Percentiles rank a stretch among this genome's conserved stretches.
Evolutionary conservation across 1,140 invertebrate genomes (phyloP).

Genomic region (Pogonognathellus flavescens): DNA sequence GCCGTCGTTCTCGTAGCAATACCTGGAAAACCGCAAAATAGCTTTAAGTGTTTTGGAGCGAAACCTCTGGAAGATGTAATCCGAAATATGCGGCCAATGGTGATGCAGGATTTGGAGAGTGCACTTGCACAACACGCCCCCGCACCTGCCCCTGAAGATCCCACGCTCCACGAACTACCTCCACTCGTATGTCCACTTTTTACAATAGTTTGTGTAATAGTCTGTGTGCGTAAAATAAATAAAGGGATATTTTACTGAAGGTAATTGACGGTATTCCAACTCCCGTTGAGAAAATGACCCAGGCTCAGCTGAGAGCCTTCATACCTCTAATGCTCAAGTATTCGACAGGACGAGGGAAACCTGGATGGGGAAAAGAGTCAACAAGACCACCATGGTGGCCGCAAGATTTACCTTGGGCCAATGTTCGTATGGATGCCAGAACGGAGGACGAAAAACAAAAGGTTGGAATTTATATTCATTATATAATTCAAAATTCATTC

Average conservation of each 20-base stretch:
- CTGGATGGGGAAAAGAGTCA: constrained; percentile 96
- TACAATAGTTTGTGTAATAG: constrained; percentile 17
- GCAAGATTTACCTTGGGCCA: constrained; percentile 86
- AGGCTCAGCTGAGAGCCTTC: constrained; percentile 95
- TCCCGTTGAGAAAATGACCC: constrained; percentile 98
- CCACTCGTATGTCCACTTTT: constrained; percentile 79
- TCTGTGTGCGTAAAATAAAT: constrained; percentile 4
- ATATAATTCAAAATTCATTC: too few relatives aligned
- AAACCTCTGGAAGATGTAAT: constrained; percentile 96
- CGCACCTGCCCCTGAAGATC: constrained; percentile 90
- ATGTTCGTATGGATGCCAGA: constrained; percentile 96
- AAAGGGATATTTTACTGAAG: constrained; percentile 28
- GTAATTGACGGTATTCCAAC: constrained; percentile 96
- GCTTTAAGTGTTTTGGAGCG: constrained; percentile 96
- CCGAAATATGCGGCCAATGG: constrained; percentile 87
- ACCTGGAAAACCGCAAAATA: constrained; percentile 95
- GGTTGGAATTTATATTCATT: constrained; percentile 73
- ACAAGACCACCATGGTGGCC: constrained; percentile 98
- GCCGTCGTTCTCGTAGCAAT: constrained; percentile 95
- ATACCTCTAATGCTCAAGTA: constrained; percentile 98
- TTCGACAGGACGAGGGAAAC: constrained; percentile 94
- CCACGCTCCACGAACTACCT: constrained; percentile 93
- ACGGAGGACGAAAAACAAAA: constrained; percentile 97
- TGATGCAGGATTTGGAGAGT: constrained; percentile 95
- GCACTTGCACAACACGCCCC: constrained; percentile 94